Evolutionary conservation across 2,888 invertebrate genomes (phyloP), one percentile per base, ranked within the genome.

Genomic region (Lepidochitona cinerea): DNA sequence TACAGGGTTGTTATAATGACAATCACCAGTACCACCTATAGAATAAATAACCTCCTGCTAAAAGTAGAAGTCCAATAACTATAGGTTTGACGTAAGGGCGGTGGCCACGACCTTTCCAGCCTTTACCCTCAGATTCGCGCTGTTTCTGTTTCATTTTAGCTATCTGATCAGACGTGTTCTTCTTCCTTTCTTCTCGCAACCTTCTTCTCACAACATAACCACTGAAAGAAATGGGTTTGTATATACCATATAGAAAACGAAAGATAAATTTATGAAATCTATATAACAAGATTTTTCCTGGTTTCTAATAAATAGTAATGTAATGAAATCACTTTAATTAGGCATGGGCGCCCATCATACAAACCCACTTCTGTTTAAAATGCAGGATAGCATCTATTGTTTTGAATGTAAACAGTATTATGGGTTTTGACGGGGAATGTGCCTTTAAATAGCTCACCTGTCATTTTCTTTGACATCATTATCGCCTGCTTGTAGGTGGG

Each of bases 121-220:
- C n/a, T n/a, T n/a, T n/a, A n/a, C n/a, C n/a, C 72, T 88, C 89
- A 72, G 85, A 84, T 36, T 83, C 79, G 54, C 74, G 72, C 80
- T 88, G 89, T 72, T 86, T 85, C 64, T 83, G 78, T 73, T 85
- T 87, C 89, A 89, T 90, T 37, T 77, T 73, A 26, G 79, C 82
- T 7, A 90, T 80, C 76, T 84, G 82, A 66, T 87, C 87, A 68
- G 82, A 80, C 32, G 88, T 89, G 12, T 82, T 81, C 75, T 86
- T 84, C 70, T 81, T 80, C 23, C 89, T 76, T 49, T 90, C 87
- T 67, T 87, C 88, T 67, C 86, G 79, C 23, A 84, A 84, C 70
- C 87, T 79, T 64, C 84, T 81, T 67, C 87, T 79, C 26, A 87
- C 66, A 36, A 81, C 81, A 52, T 79, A 79, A 23, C 76, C 76